These are phyloP conservation scores for Bombus vancouverensis DNA, from an alignment of 1,140 invertebrate genomes.

Conservation along the genomic window DNA sequence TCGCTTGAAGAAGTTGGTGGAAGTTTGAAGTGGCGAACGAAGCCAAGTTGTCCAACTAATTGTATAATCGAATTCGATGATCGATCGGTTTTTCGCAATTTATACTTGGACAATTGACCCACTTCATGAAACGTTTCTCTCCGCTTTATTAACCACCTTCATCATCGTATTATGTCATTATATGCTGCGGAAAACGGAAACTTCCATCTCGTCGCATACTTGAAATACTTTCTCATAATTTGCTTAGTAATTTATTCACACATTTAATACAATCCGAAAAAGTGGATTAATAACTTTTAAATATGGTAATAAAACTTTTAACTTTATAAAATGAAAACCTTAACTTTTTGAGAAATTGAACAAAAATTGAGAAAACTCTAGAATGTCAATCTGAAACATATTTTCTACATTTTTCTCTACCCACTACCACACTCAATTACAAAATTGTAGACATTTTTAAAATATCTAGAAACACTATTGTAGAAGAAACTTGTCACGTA, in stretches of 20 bases:
- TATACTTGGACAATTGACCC: constrained; percentile 3
- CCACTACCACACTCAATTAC: no score
- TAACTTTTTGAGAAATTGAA: neutral
- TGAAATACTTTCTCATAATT: neutral
- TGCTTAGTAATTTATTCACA: neutral
- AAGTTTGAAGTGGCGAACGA: neutral
- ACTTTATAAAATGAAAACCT: neutral
- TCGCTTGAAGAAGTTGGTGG: neutral
- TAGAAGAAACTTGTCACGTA: no score
- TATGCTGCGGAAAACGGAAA: neutral
- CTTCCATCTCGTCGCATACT: neutral
- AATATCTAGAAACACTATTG: neutral
- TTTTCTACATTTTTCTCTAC: no score
- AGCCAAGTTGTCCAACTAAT: constrained; percentile 28
- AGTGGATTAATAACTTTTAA: neutral
- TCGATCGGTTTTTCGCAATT: constrained; percentile 9
- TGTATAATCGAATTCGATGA: constrained; percentile 31
- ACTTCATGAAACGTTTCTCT: neutral
- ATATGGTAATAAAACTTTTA: no score
- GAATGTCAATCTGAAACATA: no score
- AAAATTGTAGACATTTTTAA: neutral
- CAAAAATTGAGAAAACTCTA: no score
- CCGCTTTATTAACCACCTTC: neutral
- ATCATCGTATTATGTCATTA: neutral
- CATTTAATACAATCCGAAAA: neutral